phyloP scores from a whole-genome alignment of 1,140 invertebrate genomes.

The Frieseomelitta varia region DNA sequence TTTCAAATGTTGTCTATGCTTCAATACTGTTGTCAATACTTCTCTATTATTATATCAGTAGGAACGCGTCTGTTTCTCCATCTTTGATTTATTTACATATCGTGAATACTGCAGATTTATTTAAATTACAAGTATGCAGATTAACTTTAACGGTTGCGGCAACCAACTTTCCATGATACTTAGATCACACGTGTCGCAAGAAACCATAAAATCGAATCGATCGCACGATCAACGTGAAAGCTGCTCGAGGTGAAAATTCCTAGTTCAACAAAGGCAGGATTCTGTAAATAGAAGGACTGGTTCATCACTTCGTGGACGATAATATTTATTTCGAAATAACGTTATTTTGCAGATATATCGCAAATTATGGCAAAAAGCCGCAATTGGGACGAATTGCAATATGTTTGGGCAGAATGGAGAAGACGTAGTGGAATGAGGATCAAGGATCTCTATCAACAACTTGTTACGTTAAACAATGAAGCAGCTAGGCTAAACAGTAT shows the following conservation, averaged over 20 bases:
- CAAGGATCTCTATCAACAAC: constrained; percentile 90
- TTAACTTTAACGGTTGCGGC: not conserved
- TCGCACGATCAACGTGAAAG: constrained; percentile 33
- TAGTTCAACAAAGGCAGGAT: not conserved
- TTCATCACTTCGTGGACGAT: not conserved
- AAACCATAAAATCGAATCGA: constrained; percentile 7
- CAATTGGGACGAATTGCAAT: constrained; percentile 92
- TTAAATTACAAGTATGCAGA: not conserved
- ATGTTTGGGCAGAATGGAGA: constrained; percentile 94
- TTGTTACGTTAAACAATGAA: constrained; percentile 92
- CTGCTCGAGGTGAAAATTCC: not conserved
- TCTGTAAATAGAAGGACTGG: not conserved
- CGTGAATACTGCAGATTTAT: not conserved
- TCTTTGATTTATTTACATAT: not conserved
- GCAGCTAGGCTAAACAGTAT: constrained; percentile 93
- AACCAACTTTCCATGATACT: constrained; percentile 16
- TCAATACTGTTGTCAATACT: too few relatives aligned
- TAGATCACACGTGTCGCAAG: constrained; percentile 11
- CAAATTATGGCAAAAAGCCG: constrained; percentile 86
- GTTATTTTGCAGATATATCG: constrained; percentile 77
- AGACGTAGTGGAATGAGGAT: constrained; percentile 90
- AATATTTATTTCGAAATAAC: not conserved
- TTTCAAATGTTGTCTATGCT: too few relatives aligned
- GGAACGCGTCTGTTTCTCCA: too few relatives aligned
- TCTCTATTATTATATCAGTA: too few relatives aligned